A percentile compares a stretch with the other conserved stretches of the same genome.
Evolutionary conservation across 2,888 invertebrate genomes (phyloP).

Genomic region (Eurytoma adleriae): DNA sequence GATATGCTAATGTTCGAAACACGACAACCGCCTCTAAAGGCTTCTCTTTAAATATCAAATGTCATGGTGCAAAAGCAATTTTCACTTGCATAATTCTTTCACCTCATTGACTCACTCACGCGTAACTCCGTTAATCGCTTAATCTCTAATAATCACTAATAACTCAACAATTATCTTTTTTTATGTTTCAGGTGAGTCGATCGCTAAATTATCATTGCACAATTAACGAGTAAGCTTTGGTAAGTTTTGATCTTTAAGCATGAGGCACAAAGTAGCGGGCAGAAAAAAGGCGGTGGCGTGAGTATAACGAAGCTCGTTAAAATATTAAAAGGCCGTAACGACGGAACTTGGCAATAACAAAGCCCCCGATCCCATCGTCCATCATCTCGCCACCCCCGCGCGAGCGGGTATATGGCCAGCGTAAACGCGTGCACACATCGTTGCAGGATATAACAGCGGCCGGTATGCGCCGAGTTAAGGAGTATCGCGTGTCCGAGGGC

Average conservation of each 20-base stretch:
- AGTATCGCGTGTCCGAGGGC: neutral
- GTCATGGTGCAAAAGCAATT: neutral
- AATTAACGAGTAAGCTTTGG: too few species aligned
- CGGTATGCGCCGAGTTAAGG: slow-evolving; percentile 7
- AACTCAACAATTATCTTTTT: neutral
- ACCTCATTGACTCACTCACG: neutral
- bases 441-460: neutral
- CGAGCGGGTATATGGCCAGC: neutral
- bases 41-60: neutral
- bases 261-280: too few species aligned
- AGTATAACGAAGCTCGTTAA: too few species aligned
- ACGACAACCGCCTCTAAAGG: neutral
- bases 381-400: neutral
- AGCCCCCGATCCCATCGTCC: neutral
- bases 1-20: slow-evolving; percentile 36
- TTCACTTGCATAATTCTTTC: neutral
- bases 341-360: neutral
- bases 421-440: too few species aligned
- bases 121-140: too few species aligned
- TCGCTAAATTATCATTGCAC: too few species aligned
- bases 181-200: slow-evolving; percentile 1
- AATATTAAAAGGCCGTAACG: too few species aligned
- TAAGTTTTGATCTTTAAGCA: too few species aligned
- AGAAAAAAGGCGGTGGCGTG: too few species aligned
- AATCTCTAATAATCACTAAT: too few species aligned